Evolutionary conservation across 2,113 vertebrate species (phyloP).

Genomic region (Emydocephalus ijimae): DNA sequence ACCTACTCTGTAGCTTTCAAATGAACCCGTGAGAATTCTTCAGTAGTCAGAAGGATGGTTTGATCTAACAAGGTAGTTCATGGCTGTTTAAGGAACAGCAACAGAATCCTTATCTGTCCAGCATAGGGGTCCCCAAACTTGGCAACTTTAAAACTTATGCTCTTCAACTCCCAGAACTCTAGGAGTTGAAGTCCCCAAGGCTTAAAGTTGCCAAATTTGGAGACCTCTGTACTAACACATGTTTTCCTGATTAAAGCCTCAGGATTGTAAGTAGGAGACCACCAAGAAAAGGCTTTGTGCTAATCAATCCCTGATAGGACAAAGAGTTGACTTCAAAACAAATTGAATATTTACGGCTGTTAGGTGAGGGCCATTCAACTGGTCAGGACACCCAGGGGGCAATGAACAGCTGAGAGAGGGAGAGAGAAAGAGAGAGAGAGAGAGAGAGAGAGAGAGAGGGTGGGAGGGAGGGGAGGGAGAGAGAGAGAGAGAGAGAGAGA

Average conservation of each 20-base stretch:
- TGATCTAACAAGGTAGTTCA: neutral
- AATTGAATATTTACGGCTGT: neutral
- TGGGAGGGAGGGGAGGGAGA: neutral
- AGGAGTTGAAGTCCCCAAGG: too few species aligned
- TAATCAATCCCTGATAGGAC: too few species aligned
- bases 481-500: neutral
- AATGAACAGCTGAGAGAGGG: neutral
- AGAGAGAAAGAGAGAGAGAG: too few species aligned
- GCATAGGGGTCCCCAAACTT: too few species aligned
- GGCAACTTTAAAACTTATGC: too few species aligned
- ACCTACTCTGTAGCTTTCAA: neutral
- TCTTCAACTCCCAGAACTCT: too few species aligned
- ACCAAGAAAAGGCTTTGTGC: neutral
- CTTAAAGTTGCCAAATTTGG: too few species aligned
- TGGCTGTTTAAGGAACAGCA: neutral
- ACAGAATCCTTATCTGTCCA: neutral
- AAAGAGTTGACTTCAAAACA: neutral
- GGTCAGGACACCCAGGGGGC: neutral
- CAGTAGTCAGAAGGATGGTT: neutral
- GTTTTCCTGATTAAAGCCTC: neutral
- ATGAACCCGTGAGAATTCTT: neutral
- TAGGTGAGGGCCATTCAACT: neutral
- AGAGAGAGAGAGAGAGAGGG: too few species aligned
- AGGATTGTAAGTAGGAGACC: neutral
- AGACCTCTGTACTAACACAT: too few species aligned